Evolutionary conservation across 2,113 vertebrate genomes (phyloP).

Genomic region (Mus spicilegus): DNA sequence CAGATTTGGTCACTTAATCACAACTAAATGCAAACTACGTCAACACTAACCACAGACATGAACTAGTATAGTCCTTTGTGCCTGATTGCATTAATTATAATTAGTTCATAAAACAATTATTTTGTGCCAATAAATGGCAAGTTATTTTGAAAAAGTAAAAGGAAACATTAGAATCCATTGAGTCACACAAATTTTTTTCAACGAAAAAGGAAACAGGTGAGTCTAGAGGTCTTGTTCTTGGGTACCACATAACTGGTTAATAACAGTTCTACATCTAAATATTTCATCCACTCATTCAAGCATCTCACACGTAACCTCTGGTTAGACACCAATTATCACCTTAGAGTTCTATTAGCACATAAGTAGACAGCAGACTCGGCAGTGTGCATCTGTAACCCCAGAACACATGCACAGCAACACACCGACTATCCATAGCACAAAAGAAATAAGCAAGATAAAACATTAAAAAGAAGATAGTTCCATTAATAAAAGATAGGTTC

Average conservation of each 20-base stretch:
- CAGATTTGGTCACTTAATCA: not conserved
- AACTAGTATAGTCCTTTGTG: not conserved
- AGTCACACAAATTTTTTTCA: conserved; percentile 12
- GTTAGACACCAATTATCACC: not conserved
- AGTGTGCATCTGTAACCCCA: not conserved
- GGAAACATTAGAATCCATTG: not conserved
- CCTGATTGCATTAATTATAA: not conserved
- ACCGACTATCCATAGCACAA: not conserved
- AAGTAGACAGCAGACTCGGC: not conserved
- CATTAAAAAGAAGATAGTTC: conserved; percentile 10
- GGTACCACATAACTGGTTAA: not conserved
- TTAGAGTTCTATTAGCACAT: not conserved
- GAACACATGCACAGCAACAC: too few species aligned
- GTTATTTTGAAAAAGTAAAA: conserved; percentile 26
- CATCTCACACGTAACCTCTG: not conserved
- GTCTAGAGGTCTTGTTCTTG: not conserved
- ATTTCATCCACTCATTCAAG: not conserved
- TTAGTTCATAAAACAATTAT: conserved; percentile 37
- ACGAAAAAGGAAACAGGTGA: not conserved
- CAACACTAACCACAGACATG: not conserved
- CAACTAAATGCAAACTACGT: not conserved
- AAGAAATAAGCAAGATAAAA: not conserved
- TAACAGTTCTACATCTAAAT: not conserved
- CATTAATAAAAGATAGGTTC: not conserved
- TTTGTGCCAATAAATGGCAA: conserved; percentile 40